These are phyloP conservation scores for Ursus arctos DNA, from an alignment of 2,113 vertebrate species.

Conservation along the genomic window DNA sequence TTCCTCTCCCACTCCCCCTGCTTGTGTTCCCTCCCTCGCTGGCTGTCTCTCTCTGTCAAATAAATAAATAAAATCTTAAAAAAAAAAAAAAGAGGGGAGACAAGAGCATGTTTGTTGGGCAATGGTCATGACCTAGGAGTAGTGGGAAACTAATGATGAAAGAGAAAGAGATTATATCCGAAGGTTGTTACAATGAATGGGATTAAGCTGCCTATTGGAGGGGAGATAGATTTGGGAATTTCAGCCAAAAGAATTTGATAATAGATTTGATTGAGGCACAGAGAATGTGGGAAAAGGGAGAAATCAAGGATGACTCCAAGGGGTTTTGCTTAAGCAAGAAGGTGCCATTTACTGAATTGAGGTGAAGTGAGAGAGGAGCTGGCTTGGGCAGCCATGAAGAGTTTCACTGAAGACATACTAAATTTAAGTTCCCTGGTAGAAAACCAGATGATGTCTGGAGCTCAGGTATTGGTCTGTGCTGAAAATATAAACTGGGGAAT, in stretches of 20 bases:
- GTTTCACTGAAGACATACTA: not conserved
- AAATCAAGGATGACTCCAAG: not conserved
- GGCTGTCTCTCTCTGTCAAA: no score
- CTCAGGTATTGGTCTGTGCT: not conserved
- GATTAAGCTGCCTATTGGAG: not conserved
- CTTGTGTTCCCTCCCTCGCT: no score
- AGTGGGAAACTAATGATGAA: not conserved
- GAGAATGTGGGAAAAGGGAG: not conserved
- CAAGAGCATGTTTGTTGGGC: not conserved
- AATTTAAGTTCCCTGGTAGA: not conserved
- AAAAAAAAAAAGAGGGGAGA: not conserved
- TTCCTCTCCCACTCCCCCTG: no score
- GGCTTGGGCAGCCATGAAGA: not conserved
- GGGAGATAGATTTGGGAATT: not conserved
- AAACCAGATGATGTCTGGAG: not conserved
- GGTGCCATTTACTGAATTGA: not conserved
- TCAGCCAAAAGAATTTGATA: not conserved
- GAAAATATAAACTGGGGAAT: not conserved
- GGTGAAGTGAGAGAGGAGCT: not conserved
- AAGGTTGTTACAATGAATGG: not conserved
- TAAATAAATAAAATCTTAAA: no score
- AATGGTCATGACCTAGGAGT: not conserved
- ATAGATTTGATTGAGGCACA: not conserved
- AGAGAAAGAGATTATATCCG: not conserved
- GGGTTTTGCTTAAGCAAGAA: not conserved